Conservation (phyloP, 2,888 invertebrate genomes). For the Metacarcinus magister region DNA sequence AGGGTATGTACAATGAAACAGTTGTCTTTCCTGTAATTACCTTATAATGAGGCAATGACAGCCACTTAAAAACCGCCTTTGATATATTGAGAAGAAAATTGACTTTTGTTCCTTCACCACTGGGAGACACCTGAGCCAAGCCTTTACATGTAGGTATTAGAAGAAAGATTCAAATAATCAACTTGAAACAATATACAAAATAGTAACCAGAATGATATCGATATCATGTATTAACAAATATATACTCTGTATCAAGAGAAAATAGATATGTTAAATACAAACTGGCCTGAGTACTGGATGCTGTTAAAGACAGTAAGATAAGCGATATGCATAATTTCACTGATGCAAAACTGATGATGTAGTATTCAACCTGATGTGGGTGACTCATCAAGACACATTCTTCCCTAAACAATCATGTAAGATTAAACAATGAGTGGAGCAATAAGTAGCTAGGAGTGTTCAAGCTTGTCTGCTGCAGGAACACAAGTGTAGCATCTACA, state of each 20-base stretch:
- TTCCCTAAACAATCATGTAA: neutral
- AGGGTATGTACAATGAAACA: neutral
- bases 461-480: conserved; percentile 4
- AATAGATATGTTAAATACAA: conserved; percentile 70
- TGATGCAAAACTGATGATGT: neutral
- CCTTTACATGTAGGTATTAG: neutral
- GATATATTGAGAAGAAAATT: conserved; percentile 1
- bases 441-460: neutral
- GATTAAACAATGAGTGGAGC: conserved; percentile 26
- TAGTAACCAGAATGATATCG: conserved; percentile 43
- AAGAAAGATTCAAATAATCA: neutral
- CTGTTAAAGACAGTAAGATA: conserved; percentile 61
- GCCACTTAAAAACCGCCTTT: neutral
- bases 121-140: conserved; percentile 40
- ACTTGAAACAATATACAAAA: conserved; percentile 44
- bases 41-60: neutral
- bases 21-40: neutral
- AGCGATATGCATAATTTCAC: conserved; percentile 69
- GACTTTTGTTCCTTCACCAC: conserved; percentile 31
- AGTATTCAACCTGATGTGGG: neutral
- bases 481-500: neutral
- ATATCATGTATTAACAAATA: conserved; percentile 58
- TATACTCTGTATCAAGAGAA: conserved; percentile 59
- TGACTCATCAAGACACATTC: neutral
- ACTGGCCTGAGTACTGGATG: conserved; percentile 74